Base-by-base conservation (phyloP, 2,888 invertebrate species). In the Zygaena filipendulae region DNA sequence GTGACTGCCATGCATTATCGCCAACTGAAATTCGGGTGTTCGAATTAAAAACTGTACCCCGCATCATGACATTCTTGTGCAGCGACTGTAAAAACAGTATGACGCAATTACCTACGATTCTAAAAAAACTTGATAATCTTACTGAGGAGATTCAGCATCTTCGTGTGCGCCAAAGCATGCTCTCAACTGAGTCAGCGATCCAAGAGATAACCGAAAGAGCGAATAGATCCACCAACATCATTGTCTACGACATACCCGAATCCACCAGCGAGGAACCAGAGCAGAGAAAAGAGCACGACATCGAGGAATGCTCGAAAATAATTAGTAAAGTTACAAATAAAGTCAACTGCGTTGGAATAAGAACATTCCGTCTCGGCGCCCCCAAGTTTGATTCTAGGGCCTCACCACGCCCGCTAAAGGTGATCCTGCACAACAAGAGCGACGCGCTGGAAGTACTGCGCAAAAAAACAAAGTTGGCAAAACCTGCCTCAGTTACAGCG, bases 21-120 rank as follows among this genome's bases (percentile, higher is more conserved):
- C n/a, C n/a, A n/a, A n/a, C n/a, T n/a, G n/a, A n/a, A n/a, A n/a
- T n/a, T n/a, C n/a, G n/a, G n/a, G n/a, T n/a, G n/a, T n/a, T n/a
- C n/a, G n/a, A n/a, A n/a, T n/a, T n/a, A n/a, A n/a, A n/a, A n/a
- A n/a, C n/a, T n/a, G n/a, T n/a, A n/a, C n/a, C n/a, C n/a, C n/a
- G n/a, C n/a, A n/a, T n/a, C n/a, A n/a, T n/a, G n/a, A n/a, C n/a
- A n/a, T n/a, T n/a, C n/a, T n/a, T n/a, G n/a, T n/a, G n/a, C n/a
- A n/a, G n/a, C n/a, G n/a, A n/a, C n/a, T n/a, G n/a, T n/a, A n/a
- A n/a, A n/a, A n/a, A n/a, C n/a, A n/a, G n/a, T n/a, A n/a, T n/a
- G n/a, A n/a, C n/a, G 27, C 11, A 27, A 13, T 11, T 10, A 21
- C n/a, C 9, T 50, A 48, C 33, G 25, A 30, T 47, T 7, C 9